Evolutionary conservation across 2,113 vertebrate species (phyloP).

Genomic region (Syrrhaptes paradoxus): DNA sequence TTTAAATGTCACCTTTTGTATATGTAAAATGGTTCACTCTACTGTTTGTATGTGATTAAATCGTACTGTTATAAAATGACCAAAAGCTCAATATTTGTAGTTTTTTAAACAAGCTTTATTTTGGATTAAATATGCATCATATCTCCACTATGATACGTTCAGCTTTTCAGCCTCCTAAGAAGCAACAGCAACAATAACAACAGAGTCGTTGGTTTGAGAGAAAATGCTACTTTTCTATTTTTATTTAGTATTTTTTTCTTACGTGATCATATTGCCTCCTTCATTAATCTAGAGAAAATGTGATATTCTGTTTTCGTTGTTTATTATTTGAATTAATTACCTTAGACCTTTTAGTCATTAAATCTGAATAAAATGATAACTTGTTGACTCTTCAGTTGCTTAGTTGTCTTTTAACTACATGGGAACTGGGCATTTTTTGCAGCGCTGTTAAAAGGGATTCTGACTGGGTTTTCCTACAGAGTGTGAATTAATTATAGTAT

Average conservation of each 20-base stretch:
- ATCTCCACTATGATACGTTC: not conserved
- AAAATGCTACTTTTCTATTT: not conserved
- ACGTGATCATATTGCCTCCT: not conserved
- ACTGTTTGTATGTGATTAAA: conserved; percentile 24
- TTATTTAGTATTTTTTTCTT: not conserved
- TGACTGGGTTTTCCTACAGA: not conserved
- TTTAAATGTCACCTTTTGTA: not conserved
- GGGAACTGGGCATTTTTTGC: not conserved
- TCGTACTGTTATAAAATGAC: not conserved
- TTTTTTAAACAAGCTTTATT: not conserved
- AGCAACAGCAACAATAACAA: not conserved
- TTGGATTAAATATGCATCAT: not conserved
- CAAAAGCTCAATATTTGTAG: not conserved
- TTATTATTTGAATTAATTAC: not conserved
- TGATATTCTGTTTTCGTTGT: not conserved
- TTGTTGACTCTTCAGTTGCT: not conserved
- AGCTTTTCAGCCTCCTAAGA: not conserved
- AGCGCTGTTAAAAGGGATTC: not conserved
- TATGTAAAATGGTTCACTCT: not conserved
- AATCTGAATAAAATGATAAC: not conserved
- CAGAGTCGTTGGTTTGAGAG: not conserved
- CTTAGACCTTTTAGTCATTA: not conserved
- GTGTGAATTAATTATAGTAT: not conserved
- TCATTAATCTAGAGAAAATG: not conserved
- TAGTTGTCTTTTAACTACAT: not conserved